phyloP scores from a whole-genome alignment of 2,113 vertebrate genomes.

The Passer montanus region DNA sequence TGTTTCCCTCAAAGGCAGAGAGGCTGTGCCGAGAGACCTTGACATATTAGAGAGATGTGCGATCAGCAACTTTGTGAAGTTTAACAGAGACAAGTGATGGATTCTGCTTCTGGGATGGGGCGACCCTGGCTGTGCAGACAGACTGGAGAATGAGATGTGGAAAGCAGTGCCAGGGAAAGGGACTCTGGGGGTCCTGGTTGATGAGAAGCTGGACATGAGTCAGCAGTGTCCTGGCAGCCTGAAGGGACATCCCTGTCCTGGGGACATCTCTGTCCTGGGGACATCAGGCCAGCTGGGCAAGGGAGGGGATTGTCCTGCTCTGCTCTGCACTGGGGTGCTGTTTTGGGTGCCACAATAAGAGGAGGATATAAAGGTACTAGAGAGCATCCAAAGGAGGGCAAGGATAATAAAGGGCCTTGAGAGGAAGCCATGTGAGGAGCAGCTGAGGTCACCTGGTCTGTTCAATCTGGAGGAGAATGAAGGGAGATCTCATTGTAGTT shows the following conservation, averaged over 20 bases:
- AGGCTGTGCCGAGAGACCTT: not conserved
- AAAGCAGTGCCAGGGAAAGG: not conserved
- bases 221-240: not conserved
- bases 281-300: fast-evolving
- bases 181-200: not conserved
- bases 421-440: fast-evolving
- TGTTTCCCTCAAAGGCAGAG: not conserved
- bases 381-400: not conserved
- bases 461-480: not conserved
- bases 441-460: not conserved
- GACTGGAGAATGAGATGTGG: not conserved
- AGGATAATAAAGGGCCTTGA: not conserved
- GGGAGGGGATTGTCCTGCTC: not conserved
- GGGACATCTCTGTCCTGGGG: not conserved
- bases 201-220: not conserved
- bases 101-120: not conserved
- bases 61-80: not conserved
- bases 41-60: not conserved
- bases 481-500: not conserved
- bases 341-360: not conserved
- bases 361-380: not conserved
- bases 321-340: not conserved
- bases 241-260: not conserved
- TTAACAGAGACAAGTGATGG: not conserved
- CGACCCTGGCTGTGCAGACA: not conserved